Percentiles rank a stretch among this genome's conserved stretches.
Evolutionary conservation across 2,888 invertebrate species (phyloP).

Genomic region (Drosophila mayaguana): DNA sequence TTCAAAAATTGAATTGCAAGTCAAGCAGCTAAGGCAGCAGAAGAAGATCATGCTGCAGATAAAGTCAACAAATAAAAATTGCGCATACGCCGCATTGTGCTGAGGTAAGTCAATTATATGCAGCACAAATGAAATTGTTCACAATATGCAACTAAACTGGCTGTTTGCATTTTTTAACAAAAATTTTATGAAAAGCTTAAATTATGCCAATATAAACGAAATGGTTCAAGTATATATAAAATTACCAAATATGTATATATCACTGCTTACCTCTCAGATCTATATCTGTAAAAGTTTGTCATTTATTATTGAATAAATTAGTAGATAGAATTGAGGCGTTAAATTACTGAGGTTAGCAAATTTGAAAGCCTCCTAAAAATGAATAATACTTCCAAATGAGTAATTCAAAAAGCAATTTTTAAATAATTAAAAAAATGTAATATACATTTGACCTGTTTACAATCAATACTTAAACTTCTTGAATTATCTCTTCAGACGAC

Average conservation of each 20-base stretch:
- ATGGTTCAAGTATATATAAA: not conserved
- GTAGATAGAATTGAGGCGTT: too few relatives aligned
- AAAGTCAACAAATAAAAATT: slow-evolving; percentile 39
- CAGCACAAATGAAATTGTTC: not conserved
- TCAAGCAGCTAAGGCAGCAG: slow-evolving; percentile 18
- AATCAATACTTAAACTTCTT: too few relatives aligned
- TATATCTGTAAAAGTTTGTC: not conserved
- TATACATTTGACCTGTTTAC: too few relatives aligned
- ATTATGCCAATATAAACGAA: not conserved
- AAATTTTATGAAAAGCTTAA: not conserved
- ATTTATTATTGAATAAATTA: too few relatives aligned
- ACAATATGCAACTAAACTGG: not conserved
- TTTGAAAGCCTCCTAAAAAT: too few relatives aligned
- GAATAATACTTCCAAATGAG: too few relatives aligned
- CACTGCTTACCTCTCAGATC: not conserved
- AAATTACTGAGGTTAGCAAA: too few relatives aligned
- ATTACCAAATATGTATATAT: not conserved
- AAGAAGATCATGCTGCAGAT: slow-evolving; percentile 3
- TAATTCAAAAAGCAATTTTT: too few relatives aligned
- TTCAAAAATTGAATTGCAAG: slow-evolving; percentile 75
- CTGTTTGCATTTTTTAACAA: not conserved
- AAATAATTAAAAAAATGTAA: too few relatives aligned
- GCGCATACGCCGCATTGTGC: slow-evolving; percentile 68
- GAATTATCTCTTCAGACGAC: too few relatives aligned
- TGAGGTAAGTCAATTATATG: slow-evolving; percentile 35